Evolutionary conservation across 53 echinoderm and acorn worm species (phyloP), one percentile per base, ranked within the genome.

Genomic region (Temnopleurus reevesii): DNA sequence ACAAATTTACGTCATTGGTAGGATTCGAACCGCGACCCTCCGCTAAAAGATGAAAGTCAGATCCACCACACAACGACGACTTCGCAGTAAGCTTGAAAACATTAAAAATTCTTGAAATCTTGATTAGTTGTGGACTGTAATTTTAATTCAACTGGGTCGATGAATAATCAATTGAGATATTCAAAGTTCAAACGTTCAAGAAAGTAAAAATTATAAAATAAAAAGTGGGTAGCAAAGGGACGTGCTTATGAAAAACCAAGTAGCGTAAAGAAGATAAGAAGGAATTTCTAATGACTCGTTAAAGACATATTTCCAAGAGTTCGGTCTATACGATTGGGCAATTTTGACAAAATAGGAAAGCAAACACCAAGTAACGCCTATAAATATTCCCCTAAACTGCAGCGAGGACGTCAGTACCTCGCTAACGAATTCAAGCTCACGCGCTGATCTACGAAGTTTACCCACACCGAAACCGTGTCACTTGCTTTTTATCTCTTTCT

Each of bases 371-470:
- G 49, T 66, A 64, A 66, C 71, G 49, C 49, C 55, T 87, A 51
- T 66, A 51, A 87, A 66, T 87, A 87, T 87, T 46, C 71, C 29
- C 19, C 34, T 34, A 49, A 49, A 66, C 88, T 27, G 66, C 30
- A 19, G 18, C 29, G 18, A 51, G 30, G 71, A 66, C 71, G 88
- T 87, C 88, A 87, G 33, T 8, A 28, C 17, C 4, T 28, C 4
- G 66, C 23, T 87, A 87, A 87, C 88, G 49, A 87, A 87, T 87
- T 64, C 88, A 18, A 51, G 31, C 46, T 45, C 88, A 87, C 88
- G 88, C 41, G 21, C 31, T 13, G 45, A 21, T 24, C 46, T 13
- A 30, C 51, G 30, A 34, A 47, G 88, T 87, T 87, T 87, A 66
- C 71, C 33, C 47, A 66, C 46, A n/a, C 35, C 88, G 53, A 46